Evolutionary conservation across 2,888 invertebrate genomes (phyloP).

Genomic region (Zaprionus bogoriensis): DNA sequence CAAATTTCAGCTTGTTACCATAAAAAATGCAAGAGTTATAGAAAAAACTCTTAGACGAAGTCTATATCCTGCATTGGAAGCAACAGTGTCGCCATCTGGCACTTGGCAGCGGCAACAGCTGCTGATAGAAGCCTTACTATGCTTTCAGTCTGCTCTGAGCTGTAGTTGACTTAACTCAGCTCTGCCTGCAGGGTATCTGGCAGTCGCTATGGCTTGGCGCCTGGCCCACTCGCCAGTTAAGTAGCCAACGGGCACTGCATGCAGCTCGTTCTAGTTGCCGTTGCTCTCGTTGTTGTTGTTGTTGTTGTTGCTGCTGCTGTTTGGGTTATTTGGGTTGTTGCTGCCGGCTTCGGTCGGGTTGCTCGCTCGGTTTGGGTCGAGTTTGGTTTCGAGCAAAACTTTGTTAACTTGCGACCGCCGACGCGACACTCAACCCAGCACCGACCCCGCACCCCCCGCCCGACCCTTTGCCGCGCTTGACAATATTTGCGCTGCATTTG

Average conservation of each 20-base stretch:
- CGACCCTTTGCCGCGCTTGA: conserved; percentile 37
- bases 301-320: conserved; percentile 4
- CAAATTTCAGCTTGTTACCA: too few species aligned
- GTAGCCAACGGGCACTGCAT: conserved; percentile 65
- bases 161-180: too few species aligned
- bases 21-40: too few species aligned
- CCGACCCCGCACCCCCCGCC: background rate
- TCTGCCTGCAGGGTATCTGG: background rate
- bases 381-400: conserved; percentile 56
- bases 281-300: conserved; percentile 6
- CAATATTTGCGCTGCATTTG: conserved; percentile 69
- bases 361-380: conserved; percentile 33
- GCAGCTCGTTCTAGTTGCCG: conserved; percentile 10
- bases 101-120: too few species aligned
- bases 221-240: conserved; percentile 55
- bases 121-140: too few species aligned
- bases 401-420: conserved; percentile 66
- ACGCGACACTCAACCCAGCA: conserved; percentile 34
- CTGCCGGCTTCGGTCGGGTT: conserved; percentile 10
- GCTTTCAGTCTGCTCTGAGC: too few species aligned
- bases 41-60: too few species aligned
- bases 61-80: too few species aligned
- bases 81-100: too few species aligned
- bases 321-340: conserved; percentile 26
- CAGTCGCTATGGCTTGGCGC: conserved; percentile 19